These are phyloP conservation scores for Oryzias melastigma DNA, from an alignment of 2,113 vertebrate genomes.

Conservation along the genomic window DNA sequence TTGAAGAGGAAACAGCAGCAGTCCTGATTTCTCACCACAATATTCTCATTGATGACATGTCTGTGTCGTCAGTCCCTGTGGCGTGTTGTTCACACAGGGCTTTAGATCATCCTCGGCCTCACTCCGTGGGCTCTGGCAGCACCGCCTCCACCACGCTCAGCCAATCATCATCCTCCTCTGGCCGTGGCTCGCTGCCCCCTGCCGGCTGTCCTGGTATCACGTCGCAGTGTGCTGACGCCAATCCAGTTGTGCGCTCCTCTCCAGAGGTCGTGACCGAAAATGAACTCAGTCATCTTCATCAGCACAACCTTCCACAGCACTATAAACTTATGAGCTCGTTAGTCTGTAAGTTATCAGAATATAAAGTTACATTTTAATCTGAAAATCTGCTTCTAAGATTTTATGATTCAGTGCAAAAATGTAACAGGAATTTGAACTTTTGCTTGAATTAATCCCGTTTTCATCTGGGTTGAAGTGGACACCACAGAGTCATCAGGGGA, in stretches of 20 bases:
- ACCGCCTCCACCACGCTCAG: slow-evolving; percentile 76
- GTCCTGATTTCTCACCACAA: slow-evolving; percentile 18
- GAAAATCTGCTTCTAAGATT: too few species aligned
- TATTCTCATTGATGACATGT: slow-evolving; percentile 35
- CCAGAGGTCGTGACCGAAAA: slow-evolving; percentile 61
- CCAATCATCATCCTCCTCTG: slow-evolving; percentile 79
- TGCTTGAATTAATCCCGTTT: background rate
- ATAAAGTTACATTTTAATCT: too few species aligned
- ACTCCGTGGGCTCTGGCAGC: slow-evolving; percentile 77
- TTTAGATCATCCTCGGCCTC: slow-evolving; percentile 65
- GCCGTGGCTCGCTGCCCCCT: slow-evolving; percentile 73
- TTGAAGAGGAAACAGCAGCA: background rate
- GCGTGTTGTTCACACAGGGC: slow-evolving; percentile 70
- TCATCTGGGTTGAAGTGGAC: slow-evolving; percentile 55
- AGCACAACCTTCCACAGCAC: slow-evolving; percentile 44
- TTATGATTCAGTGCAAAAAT: too few species aligned
- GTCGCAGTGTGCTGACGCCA: slow-evolving; percentile 31
- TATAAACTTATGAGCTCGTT: slow-evolving; percentile 47
- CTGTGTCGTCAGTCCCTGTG: slow-evolving; percentile 72
- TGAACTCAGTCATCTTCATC: slow-evolving; percentile 61
- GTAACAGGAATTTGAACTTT: background rate
- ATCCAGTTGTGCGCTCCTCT: slow-evolving; percentile 26
- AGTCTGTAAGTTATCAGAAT: slow-evolving; percentile 48
- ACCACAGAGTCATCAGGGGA: slow-evolving; percentile 73
- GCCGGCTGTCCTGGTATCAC: slow-evolving; percentile 52